Evolutionary conservation across 2,888 invertebrate species (phyloP).

Genomic region (Himalopsyche kuldschensis): DNA sequence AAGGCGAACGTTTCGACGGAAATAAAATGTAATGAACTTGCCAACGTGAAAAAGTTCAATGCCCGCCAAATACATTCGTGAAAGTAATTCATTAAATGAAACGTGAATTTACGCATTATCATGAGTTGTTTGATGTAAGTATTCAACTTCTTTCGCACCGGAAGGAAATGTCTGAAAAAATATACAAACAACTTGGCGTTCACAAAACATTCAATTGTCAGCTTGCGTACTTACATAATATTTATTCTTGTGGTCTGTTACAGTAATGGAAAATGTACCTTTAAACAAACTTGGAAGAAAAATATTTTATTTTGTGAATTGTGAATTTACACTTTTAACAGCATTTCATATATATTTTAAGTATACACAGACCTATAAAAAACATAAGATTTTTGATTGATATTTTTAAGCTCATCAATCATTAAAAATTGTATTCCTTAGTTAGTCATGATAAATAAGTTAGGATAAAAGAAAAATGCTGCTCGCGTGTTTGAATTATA

Average conservation of each 20-base stretch:
- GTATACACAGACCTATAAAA: no score
- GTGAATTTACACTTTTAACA: no score
- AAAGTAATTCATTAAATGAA: conserved; percentile 1
- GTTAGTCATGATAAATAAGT: no score
- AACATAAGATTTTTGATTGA: no score
- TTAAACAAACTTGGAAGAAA: neutral
- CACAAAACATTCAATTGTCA: neutral
- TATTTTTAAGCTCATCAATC: no score
- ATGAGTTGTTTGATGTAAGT: neutral
- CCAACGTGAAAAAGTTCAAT: neutral
- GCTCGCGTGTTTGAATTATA: no score
- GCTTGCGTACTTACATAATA: neutral
- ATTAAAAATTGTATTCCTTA: no score
- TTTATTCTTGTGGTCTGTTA: neutral
- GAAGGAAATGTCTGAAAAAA: neutral
- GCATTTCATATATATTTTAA: neutral
- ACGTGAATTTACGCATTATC: neutral
- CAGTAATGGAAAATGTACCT: neutral
- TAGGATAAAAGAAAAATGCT: no score
- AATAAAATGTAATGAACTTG: neutral
- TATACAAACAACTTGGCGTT: neutral
- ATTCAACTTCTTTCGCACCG: neutral
- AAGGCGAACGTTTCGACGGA: neutral
- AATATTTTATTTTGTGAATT: neutral
- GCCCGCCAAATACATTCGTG: neutral